phyloP scores from a whole-genome alignment of 2,113 vertebrate species.

The Muntiacus muntjak region DNA sequence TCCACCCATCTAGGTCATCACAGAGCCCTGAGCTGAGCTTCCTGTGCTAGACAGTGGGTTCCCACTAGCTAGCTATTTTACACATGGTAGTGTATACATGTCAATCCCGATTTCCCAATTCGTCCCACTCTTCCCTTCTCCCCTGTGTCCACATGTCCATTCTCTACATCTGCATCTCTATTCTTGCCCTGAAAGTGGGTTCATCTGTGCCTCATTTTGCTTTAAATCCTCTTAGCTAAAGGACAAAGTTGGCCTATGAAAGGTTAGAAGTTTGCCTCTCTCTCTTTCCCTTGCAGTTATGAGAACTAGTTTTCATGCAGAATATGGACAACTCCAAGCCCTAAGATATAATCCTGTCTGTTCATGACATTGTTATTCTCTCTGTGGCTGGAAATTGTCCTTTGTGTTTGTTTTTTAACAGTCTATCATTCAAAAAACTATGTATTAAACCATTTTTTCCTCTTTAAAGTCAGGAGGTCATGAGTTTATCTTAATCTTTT shows the following conservation, averaged over 20 bases:
- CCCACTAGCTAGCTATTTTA: background rate
- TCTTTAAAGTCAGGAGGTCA: background rate
- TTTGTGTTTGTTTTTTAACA: background rate
- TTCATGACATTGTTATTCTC: background rate
- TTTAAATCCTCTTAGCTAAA: background rate
- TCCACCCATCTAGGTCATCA: background rate
- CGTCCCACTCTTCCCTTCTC: background rate
- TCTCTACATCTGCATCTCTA: background rate
- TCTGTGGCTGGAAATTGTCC: background rate
- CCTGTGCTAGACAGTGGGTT: background rate
- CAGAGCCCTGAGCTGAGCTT: background rate
- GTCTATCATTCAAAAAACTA: background rate
- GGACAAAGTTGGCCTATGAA: background rate
- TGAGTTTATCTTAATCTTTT: background rate
- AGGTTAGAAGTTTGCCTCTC: background rate
- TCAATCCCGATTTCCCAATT: background rate
- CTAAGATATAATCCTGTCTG: background rate
- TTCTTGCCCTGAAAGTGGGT: background rate
- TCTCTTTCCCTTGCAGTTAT: fast-evolving
- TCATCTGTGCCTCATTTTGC: background rate
- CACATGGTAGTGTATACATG: background rate
- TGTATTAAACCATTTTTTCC: background rate
- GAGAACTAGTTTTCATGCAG: background rate
- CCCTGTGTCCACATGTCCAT: background rate
- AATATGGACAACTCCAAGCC: background rate